phyloP scores from a whole-genome alignment of 2,113 vertebrate genomes.

The Vulpes lagopus region DNA sequence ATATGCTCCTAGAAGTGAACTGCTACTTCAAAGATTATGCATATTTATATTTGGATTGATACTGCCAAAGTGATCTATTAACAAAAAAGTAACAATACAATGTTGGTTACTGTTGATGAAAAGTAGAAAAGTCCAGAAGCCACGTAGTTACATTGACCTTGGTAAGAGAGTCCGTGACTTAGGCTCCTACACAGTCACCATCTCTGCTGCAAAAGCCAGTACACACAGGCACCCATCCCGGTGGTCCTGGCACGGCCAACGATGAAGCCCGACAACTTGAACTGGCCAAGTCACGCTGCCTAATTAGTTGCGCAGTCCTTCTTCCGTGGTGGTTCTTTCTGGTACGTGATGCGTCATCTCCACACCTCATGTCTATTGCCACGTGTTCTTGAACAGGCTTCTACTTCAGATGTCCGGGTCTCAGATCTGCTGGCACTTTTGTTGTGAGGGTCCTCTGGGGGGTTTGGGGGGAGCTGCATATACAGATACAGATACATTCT shows the following conservation, averaged over 20 bases:
- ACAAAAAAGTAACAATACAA: background rate
- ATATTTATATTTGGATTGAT: background rate
- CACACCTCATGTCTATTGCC: background rate
- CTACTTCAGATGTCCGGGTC: background rate
- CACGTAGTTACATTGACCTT: background rate
- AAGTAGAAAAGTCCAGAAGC: background rate
- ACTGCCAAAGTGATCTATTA: background rate
- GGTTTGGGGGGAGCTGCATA: too few species aligned
- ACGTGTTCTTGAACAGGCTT: background rate
- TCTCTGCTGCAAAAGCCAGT: background rate
- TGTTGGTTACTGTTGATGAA: background rate
- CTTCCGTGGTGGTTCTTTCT: background rate
- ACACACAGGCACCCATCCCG: background rate
- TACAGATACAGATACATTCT: background rate
- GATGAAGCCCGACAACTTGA: background rate
- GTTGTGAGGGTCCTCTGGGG: too few species aligned
- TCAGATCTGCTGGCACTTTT: background rate
- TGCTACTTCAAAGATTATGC: background rate
- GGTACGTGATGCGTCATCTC: background rate
- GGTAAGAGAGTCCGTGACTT: background rate
- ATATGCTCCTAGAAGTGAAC: background rate
- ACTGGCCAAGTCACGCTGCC: background rate
- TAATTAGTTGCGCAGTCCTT: background rate
- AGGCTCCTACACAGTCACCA: too few species aligned
- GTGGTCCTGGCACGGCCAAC: background rate